Percentiles rank a stretch among this genome's conserved stretches.
phyloP scores from a whole-genome alignment of 2,113 vertebrate species.

The Gadus chalcogrammus region DNA sequence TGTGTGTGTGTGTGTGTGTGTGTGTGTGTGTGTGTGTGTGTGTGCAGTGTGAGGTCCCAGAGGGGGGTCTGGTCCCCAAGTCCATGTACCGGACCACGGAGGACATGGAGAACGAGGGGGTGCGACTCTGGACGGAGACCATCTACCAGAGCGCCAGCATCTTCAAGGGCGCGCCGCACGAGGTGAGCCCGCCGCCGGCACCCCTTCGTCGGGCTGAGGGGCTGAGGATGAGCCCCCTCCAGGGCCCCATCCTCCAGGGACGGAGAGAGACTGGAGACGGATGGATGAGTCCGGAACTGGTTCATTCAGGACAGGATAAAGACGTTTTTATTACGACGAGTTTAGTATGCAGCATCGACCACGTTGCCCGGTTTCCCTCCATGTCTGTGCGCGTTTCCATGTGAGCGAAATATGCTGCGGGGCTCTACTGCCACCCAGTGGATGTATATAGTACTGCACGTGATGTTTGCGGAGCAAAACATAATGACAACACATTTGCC shows the following conservation, averaged over 20 bases:
- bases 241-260: too few relatives aligned
- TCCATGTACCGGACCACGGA: constrained; percentile 92
- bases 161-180: constrained; percentile 80
- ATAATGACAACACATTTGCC: constrained; percentile 1
- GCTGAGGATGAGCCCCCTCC: neutral
- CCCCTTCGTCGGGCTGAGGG: too few relatives aligned
- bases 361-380: too few relatives aligned
- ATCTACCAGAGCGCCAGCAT: constrained; percentile 96
- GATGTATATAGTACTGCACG: neutral
- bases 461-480: neutral
- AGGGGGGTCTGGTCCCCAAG: constrained; percentile 94
- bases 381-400: neutral
- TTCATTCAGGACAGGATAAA: too few relatives aligned
- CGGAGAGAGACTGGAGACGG: too few relatives aligned
- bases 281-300: too few relatives aligned
- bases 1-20: constrained; percentile 2
- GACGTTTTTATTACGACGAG: too few relatives aligned
- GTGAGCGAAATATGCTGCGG: neutral
- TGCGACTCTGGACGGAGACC: constrained; percentile 91
- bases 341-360: too few relatives aligned
- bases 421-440: constrained; percentile 50
- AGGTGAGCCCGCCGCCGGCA: constrained; percentile 71
- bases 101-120: constrained; percentile 90
- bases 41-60: constrained; percentile 89
- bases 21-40: neutral